Conservation (phyloP, 2,113 vertebrate species). For the Saccopteryx bilineata region DNA sequence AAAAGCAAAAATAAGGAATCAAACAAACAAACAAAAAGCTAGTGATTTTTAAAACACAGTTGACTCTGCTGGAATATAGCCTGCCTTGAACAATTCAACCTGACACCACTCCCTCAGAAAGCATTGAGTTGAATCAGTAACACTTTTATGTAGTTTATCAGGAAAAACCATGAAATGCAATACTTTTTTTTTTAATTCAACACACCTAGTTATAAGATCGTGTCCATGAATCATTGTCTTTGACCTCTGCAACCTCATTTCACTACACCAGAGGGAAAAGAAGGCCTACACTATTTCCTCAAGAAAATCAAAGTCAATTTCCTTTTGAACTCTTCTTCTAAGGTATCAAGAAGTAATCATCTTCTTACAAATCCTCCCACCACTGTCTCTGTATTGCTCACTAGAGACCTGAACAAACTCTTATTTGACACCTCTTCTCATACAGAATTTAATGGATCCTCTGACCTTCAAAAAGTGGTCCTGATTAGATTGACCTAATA, state of each 20-base stretch:
- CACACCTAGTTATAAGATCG: conserved; percentile 32
- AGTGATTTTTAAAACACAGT: background rate
- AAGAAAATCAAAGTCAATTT: conserved; percentile 79
- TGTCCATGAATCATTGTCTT: conserved; percentile 66
- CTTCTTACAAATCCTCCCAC: conserved; percentile 50
- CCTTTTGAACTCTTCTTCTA: conserved; percentile 64
- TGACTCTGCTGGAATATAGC: background rate
- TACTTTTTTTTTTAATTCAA: background rate
- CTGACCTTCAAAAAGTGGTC: conserved; percentile 8
- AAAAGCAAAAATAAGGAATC: background rate
- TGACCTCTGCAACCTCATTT: conserved; percentile 77
- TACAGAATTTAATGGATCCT: background rate
- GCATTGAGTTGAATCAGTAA: background rate
- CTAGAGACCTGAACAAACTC: conserved; percentile 14
- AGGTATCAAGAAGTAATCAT: conserved; percentile 66
- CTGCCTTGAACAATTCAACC: background rate
- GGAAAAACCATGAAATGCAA: conserved; percentile 12
- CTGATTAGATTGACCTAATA: conserved; percentile 35
- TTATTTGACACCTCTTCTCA: background rate
- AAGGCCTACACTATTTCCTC: conserved; percentile 47
- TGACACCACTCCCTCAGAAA: background rate
- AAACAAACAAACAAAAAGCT: background rate
- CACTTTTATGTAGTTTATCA: conserved; percentile 54
- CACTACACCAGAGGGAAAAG: conserved; percentile 38
- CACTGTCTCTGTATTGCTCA: background rate